Conservation (phyloP, 2,113 vertebrate genomes). For the Chionis minor region DNA sequence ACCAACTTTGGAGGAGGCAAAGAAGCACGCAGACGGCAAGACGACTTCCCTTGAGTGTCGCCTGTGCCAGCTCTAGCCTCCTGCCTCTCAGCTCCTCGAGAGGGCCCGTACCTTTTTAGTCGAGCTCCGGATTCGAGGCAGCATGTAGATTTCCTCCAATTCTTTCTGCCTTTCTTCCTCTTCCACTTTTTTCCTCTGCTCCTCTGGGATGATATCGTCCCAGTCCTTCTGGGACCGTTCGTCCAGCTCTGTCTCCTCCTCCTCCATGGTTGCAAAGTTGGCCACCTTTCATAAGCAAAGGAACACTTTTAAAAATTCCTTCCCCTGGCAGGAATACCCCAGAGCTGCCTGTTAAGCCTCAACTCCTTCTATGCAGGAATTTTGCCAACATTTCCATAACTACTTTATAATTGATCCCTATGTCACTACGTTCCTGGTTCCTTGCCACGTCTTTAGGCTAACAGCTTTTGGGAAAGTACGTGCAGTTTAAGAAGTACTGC, state of each 20-base stretch:
- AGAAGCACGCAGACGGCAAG: not conserved
- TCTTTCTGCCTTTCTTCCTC: conserved; percentile 96
- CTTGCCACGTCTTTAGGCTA: not conserved
- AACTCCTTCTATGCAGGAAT: not conserved
- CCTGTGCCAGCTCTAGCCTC: not conserved
- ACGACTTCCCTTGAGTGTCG: not conserved
- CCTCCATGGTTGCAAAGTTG: conserved; percentile 97
- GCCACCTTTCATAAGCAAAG: conserved; percentile 84
- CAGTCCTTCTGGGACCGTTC: conserved; percentile 84
- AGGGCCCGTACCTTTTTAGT: conserved; percentile 86
- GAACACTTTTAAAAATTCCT: not conserved
- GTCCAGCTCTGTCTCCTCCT: conserved; percentile 85
- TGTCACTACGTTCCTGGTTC: conserved; percentile 17
- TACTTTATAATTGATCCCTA: conserved; percentile 23
- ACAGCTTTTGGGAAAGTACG: conserved; percentile 20
- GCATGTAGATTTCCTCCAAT: conserved; percentile 95
- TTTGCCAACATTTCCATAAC: conserved; percentile 42
- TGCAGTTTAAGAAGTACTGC: conserved; percentile 28
- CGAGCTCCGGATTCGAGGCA: conserved; percentile 94
- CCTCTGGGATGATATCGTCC: conserved; percentile 97
- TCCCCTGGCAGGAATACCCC: not conserved
- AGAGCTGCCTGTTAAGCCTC: conserved; percentile 16
- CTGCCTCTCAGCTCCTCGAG: not conserved
- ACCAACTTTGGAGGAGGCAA: not conserved
- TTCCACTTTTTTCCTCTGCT: conserved; percentile 89